A percentile compares a stretch with the other conserved stretches of the same genome.
Evolutionary conservation across 1,140 invertebrate species (phyloP).

Genomic region (Anastrepha ludens): DNA sequence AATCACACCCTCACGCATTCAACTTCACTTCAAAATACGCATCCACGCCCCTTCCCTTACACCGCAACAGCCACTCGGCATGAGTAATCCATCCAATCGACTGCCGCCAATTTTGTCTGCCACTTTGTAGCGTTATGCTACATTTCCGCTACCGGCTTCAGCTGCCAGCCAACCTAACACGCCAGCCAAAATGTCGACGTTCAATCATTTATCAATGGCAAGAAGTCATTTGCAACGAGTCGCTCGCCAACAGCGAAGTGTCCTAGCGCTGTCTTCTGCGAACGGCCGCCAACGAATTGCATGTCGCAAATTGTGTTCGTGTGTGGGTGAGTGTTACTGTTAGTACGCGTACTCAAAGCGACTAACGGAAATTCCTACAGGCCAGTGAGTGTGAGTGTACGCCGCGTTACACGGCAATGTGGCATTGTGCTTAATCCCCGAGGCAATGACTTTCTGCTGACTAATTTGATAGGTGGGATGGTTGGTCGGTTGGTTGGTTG

Average conservation of each 20-base stretch:
- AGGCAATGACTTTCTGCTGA: constrained; percentile 48
- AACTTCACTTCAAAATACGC: background rate
- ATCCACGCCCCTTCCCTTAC: background rate
- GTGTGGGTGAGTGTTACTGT: background rate
- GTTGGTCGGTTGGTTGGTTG: background rate
- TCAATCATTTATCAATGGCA: constrained; percentile 55
- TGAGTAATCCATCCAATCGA: constrained; percentile 12
- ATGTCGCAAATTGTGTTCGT: background rate
- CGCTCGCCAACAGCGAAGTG: constrained; percentile 16
- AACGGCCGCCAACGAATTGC: background rate
- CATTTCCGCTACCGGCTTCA: constrained; percentile 42
- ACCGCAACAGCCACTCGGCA: background rate
- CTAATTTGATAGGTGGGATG: constrained; percentile 29
- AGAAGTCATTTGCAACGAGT: constrained; percentile 46
- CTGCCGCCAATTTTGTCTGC: constrained; percentile 44
- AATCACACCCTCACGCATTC: background rate
- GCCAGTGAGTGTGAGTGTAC: background rate
- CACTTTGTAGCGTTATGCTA: constrained; percentile 52
- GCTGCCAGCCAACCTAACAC: constrained; percentile 16
- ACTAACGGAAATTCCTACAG: background rate
- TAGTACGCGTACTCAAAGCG: background rate
- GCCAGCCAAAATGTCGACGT: constrained; percentile 34
- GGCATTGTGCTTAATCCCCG: constrained; percentile 35
- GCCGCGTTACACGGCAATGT: background rate
- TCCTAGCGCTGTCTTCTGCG: constrained; percentile 1